Percentiles rank a stretch among this genome's conserved stretches.
Evolutionary conservation across 2,888 invertebrate genomes (phyloP).

Genomic region (Drosophila mettleri): DNA sequence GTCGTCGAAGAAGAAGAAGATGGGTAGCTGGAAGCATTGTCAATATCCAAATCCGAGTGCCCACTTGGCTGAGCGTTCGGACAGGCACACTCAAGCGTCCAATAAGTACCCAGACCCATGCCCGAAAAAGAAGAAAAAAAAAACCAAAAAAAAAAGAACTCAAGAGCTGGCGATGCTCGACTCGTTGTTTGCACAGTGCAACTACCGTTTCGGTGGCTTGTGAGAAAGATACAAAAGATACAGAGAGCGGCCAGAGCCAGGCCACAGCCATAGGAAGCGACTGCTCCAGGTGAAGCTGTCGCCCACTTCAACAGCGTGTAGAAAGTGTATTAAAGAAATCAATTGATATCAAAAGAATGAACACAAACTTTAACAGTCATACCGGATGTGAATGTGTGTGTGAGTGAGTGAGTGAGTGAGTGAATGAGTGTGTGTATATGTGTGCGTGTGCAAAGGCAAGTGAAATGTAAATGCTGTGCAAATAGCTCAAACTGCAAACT

Average conservation of each 20-base stretch:
- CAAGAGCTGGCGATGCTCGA: constrained; percentile 47
- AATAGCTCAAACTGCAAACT: constrained; percentile 37
- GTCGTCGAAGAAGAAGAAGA: constrained; percentile 23
- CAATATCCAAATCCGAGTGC: constrained; percentile 75
- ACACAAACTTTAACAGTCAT: constrained; percentile 37
- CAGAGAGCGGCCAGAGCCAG: background rate
- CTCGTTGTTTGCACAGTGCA: constrained; percentile 73
- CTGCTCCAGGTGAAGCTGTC: constrained; percentile 7
- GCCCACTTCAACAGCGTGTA: constrained; percentile 69
- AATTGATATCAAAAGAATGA: constrained; percentile 62
- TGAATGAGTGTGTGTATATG: background rate
- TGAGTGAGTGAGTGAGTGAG: background rate
- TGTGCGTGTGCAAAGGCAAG: constrained; percentile 15
- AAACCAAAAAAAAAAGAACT: background rate
- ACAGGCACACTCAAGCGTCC: constrained; percentile 67
- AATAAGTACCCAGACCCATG: constrained; percentile 74
- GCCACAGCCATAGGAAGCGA: background rate
- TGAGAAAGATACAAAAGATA: constrained; percentile 72
- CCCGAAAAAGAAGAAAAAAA: constrained; percentile 19
- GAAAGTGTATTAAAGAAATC: constrained; percentile 76
- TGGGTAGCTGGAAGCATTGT: constrained; percentile 60
- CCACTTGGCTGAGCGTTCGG: constrained; percentile 74
- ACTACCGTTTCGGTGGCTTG: constrained; percentile 79
- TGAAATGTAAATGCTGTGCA: constrained; percentile 36
- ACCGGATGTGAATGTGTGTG: constrained; percentile 60